Conservation (phyloP, 2,113 vertebrate genomes). For the Puma concolor region DNA sequence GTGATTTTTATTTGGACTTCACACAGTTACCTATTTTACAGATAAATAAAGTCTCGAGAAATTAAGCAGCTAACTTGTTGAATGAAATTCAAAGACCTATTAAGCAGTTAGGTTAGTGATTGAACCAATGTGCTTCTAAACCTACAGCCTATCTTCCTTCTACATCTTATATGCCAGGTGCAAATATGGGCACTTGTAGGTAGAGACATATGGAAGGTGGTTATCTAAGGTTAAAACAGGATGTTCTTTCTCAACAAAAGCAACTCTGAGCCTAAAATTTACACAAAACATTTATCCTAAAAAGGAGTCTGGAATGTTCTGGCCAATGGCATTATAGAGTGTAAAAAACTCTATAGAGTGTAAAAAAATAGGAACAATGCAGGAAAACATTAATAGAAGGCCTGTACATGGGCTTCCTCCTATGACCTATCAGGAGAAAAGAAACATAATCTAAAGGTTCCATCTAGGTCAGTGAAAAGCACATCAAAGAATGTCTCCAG, state of each 20-base stretch:
- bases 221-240: background rate
- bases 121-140: background rate
- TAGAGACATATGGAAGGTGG: background rate
- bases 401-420: background rate
- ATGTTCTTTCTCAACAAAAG: background rate
- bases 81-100: background rate
- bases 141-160: background rate
- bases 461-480: background rate
- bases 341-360: too few species aligned
- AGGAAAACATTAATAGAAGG: slow-evolving; percentile 40
- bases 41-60: slow-evolving; percentile 4
- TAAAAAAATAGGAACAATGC: background rate
- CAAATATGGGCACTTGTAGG: background rate
- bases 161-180: background rate
- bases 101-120: slow-evolving; percentile 4
- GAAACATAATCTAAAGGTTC: background rate
- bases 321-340: background rate
- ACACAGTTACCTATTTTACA: background rate
- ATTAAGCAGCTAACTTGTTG: background rate
- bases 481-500: background rate
- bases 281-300: background rate
- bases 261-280: background rate
- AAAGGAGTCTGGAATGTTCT: background rate
- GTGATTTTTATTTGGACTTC: background rate
- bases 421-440: background rate